Percentiles rank a stretch among this genome's conserved stretches.
Evolutionary conservation across 2,113 vertebrate genomes (phyloP).

Genomic region (Antennarius striatus): DNA sequence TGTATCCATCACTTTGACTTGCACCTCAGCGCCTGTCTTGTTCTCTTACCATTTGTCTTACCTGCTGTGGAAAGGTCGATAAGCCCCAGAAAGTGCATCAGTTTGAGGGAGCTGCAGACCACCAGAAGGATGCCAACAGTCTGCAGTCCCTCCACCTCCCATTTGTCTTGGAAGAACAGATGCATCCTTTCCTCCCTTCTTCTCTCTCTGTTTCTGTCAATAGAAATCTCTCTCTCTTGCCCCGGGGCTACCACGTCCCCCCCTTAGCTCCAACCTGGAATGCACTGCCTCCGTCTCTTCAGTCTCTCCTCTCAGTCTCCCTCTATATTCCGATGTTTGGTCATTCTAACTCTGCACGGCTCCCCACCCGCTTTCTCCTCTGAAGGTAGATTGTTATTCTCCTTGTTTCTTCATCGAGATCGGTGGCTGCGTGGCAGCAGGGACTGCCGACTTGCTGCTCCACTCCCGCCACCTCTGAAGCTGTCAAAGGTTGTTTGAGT

Average conservation of each 20-base stretch:
- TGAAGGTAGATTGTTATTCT: conserved; percentile 67
- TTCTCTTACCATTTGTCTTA: conserved; percentile 58
- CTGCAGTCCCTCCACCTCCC: conserved; percentile 84
- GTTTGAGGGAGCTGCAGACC: conserved; percentile 83
- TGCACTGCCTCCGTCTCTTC: conserved; percentile 41
- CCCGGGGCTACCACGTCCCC: conserved; percentile 39
- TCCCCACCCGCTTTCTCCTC: conserved; percentile 43
- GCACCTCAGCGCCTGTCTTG: not conserved
- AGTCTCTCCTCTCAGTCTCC: conserved; percentile 59
- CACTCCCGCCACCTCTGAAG: conserved; percentile 36
- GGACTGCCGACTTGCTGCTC: conserved; percentile 48
- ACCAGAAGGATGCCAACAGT: conserved; percentile 83
- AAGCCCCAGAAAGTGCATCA: conserved; percentile 83
- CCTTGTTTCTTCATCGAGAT: conserved; percentile 58
- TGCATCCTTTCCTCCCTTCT: conserved; percentile 64
- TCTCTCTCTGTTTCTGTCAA: conserved; percentile 30
- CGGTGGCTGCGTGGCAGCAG: conserved; percentile 42
- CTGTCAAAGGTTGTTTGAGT: conserved; percentile 68
- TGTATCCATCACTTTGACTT: conserved; percentile 34
- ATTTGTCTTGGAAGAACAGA: conserved; percentile 78
- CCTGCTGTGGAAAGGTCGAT: conserved; percentile 79
- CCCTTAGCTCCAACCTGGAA: conserved; percentile 44
- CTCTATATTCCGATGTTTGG: conserved; percentile 57
- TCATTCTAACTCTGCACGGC: conserved; percentile 59
- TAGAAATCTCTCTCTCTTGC: conserved; percentile 39